Conservation (phyloP, 92 coral and sea anemone genomes). For the Plumapathes pennacea region DNA sequence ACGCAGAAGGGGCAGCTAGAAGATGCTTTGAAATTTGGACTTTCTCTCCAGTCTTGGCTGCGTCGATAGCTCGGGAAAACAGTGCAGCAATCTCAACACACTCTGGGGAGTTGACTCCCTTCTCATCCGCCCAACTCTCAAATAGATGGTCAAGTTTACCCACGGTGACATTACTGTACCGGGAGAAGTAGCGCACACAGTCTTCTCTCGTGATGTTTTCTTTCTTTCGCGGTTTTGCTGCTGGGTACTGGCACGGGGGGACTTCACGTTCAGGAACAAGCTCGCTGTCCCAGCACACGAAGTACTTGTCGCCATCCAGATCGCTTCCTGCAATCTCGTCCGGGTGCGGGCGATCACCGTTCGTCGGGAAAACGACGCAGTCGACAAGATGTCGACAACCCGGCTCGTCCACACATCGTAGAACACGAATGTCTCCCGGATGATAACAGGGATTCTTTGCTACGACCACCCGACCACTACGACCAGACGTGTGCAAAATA, state of each 20-base stretch:
- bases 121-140: constrained; percentile 72
- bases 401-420: constrained; percentile 60
- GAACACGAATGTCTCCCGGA: constrained; percentile 81
- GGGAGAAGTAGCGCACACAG: constrained; percentile 67
- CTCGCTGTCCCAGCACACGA: constrained; percentile 86
- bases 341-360: constrained; percentile 80
- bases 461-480: constrained; percentile 65
- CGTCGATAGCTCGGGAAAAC: constrained; percentile 85
- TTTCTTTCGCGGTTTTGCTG: constrained; percentile 43
- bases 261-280: constrained; percentile 51
- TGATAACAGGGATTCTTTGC: constrained; percentile 91
- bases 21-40: constrained; percentile 50
- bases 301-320: constrained; percentile 88
- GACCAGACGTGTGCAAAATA: constrained; percentile 31
- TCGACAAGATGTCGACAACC: constrained; percentile 73
- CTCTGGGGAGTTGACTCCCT: constrained; percentile 73
- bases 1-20: constrained; percentile 8
- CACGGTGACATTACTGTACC: constrained; percentile 64
- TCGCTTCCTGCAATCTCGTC: constrained; percentile 96
- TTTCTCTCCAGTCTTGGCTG: constrained; percentile 88
- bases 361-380: constrained; percentile 88
- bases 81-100: constrained; percentile 65
- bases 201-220: constrained; percentile 42
- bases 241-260: constrained; percentile 68
- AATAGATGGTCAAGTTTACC: constrained; percentile 60